A percentile compares a stretch with the other conserved stretches of the same genome.
Conservation (phyloP, 2,888 invertebrate species). For the Sepioteuthis lessoniana region DNA sequence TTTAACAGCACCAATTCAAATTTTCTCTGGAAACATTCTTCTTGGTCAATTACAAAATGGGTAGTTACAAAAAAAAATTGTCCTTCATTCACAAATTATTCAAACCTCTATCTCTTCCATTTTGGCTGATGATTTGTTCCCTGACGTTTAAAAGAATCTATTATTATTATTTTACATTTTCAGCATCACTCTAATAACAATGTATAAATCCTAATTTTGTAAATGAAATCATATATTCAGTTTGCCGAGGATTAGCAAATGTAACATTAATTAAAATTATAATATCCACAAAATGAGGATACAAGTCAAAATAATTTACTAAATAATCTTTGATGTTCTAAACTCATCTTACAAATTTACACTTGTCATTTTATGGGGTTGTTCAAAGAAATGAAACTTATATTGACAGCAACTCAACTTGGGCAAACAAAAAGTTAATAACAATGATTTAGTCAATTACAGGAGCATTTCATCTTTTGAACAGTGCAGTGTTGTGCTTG, state of each 20-base stretch:
- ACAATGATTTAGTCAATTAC: not conserved
- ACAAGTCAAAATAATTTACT: not conserved
- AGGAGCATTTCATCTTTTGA: not conserved
- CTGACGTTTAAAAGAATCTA: too few relatives aligned
- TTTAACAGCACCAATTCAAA: too few relatives aligned
- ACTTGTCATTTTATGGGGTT: not conserved
- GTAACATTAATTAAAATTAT: not conserved
- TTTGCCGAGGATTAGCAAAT: not conserved
- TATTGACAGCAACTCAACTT: not conserved
- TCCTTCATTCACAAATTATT: too few relatives aligned
- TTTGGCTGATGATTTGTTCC: too few relatives aligned
- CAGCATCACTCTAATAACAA: too few relatives aligned
- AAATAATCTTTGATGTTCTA: not conserved
- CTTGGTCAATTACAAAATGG: too few relatives aligned
- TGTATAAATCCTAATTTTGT: not conserved
- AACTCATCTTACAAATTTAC: not conserved
- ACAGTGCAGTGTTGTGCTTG: too few relatives aligned
- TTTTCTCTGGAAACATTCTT: too few relatives aligned
- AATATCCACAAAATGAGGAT: not conserved
- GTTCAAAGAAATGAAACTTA: not conserved
- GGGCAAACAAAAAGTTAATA: not conserved
- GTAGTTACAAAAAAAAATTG: too few relatives aligned
- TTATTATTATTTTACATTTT: too few relatives aligned
- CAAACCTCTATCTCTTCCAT: too few relatives aligned
- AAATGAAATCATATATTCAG: not conserved